A percentile compares a stretch with the other conserved stretches of the same genome.
These are phyloP conservation scores for Cotesia vestalis DNA, from an alignment of 1,140 invertebrate genomes.

Conservation along the genomic window DNA sequence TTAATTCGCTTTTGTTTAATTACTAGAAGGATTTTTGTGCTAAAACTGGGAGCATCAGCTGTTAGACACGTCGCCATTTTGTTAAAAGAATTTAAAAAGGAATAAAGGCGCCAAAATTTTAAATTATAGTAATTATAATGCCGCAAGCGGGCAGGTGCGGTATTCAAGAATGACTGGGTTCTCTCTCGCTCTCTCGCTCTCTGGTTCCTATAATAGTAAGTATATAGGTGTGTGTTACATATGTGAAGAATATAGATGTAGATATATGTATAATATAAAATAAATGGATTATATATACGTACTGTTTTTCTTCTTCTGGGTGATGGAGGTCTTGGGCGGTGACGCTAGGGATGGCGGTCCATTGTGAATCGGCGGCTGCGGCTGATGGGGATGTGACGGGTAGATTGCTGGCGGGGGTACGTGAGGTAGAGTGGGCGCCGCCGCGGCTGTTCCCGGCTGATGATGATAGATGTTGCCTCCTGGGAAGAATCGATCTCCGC, in stretches of 20 bases:
- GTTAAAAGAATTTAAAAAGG: too few relatives aligned
- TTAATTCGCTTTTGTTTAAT: too few relatives aligned
- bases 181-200: slow-evolving; percentile 5
- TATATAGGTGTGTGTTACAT: background rate
- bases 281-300: slow-evolving; percentile 45
- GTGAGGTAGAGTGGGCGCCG: slow-evolving; percentile 65
- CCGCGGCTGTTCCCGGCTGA: slow-evolving; percentile 64
- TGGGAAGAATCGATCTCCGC: slow-evolving; percentile 60
- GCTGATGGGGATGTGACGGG: slow-evolving; percentile 60
- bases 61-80: too few relatives aligned
- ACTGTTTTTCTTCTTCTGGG: slow-evolving; percentile 66
- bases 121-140: background rate
- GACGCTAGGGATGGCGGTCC: slow-evolving; percentile 56
- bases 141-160: slow-evolving; percentile 26
- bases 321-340: slow-evolving; percentile 62
- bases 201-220: background rate
- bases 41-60: too few relatives aligned
- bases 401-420: slow-evolving; percentile 64
- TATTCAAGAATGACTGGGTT: slow-evolving; percentile 10
- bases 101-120: too few relatives aligned
- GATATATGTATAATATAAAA: background rate
- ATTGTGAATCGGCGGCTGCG: slow-evolving; percentile 56
- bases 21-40: too few relatives aligned
- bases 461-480: slow-evolving; percentile 61
- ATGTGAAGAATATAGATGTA: background rate